Evolutionary conservation across 1,140 invertebrate species (phyloP), one percentile per base, ranked within the genome.

Genomic region (Hypothenemus hampei): DNA sequence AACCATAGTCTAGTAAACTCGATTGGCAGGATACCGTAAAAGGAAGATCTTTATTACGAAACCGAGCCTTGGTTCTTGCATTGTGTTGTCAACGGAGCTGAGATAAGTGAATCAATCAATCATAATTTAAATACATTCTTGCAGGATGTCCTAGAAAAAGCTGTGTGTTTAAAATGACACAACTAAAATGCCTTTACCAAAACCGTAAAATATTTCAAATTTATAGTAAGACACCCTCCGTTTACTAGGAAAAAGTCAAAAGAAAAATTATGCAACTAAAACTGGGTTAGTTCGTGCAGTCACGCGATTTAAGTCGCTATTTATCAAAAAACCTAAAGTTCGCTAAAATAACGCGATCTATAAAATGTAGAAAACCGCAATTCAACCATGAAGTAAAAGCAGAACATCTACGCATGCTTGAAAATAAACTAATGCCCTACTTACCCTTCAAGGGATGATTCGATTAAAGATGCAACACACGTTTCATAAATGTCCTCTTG

Each of bases 401-500:
- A 1, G 10, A 44, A 7, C n/a, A 39, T 24, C n/a, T 50, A 13
- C 15, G 40, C 20, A 37, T 39, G 16, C 13, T 49, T 21, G 16
- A 23, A 37, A 22, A 31, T 33, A 33, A 50, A n/a, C n/a, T n/a
- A n/a, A n/a, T n/a, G n/a, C n/a, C n/a, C n/a, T 31, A 55, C 36
- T 56, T 62, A 70, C 15, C 91, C 92, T 62, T 92, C 83, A n/a
- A 95, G 75, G 0, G 89, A 88, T 7, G 89, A 87, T 50, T 91
- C 85, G 21, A 99, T 85, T 3, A 99, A 78, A 19, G 81, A 78
- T 31, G 83, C 79, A 19, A 97, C 92, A 70, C 91, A 94, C 0
- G 78, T 80, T n/a, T 85, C 79, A 69, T 97, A 98, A 19, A 98
- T 76, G 13, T 81, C 76, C 40, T 85, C 69, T 78, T 91, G 84